These are phyloP conservation scores for Cyanoderma ruficeps DNA, from an alignment of 2,113 vertebrate species.

Conservation along the genomic window DNA sequence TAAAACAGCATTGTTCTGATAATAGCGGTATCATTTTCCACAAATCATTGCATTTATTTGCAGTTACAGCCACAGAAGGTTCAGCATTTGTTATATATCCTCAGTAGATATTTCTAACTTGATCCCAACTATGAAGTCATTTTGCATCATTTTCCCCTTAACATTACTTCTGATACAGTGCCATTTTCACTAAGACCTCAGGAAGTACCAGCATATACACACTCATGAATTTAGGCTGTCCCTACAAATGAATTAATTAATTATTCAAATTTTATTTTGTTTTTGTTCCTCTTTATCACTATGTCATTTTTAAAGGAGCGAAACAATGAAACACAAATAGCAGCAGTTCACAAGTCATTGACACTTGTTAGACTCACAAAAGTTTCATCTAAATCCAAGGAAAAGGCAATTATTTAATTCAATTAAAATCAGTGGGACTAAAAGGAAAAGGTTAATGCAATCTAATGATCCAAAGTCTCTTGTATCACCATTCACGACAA, in stretches of 20 bases:
- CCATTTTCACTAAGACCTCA: background rate
- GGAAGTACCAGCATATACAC: background rate
- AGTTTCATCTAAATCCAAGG: background rate
- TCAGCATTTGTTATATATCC: background rate
- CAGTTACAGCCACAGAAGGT: background rate
- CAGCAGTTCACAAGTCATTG: background rate
- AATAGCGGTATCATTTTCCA: background rate
- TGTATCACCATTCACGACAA: background rate
- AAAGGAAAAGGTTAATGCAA: background rate
- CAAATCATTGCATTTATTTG: background rate
- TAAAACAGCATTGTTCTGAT: background rate
- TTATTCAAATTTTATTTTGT: background rate
- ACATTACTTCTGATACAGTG: background rate
- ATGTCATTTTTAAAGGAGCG: background rate
- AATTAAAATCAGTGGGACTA: background rate
- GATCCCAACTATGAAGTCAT: background rate
- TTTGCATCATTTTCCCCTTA: background rate
- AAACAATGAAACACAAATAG: background rate
- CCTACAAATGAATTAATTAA: background rate
- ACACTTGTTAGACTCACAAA: background rate
- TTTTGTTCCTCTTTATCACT: background rate
- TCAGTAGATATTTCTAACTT: background rate
- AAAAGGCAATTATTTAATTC: background rate
- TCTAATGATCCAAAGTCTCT: background rate
- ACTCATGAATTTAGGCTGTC: background rate